Evolutionary conservation across 2,113 vertebrate species (phyloP), one percentile per base, ranked within the genome.

Genomic region (Oryzias curvinotus): DNA sequence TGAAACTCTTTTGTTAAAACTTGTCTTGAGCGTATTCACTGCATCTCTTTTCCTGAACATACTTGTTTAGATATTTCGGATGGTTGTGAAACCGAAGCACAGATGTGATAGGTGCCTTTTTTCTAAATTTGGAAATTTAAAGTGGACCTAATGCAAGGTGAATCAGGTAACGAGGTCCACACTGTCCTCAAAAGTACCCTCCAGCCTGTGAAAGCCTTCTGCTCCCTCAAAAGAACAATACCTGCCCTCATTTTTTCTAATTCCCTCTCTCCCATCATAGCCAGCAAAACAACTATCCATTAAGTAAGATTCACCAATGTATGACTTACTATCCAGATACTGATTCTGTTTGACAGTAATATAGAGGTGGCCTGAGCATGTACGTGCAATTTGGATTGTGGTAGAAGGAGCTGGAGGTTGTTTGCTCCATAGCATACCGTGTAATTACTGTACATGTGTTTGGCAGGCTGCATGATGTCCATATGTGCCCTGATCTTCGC

Each of bases 251-350:
- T 67, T 65, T 65, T 47, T 43, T 17, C 12, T 15, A 54, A 46
- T 25, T 30, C 26, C 14, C 14, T 8, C 30, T 6, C 55, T 30
- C 19, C 21, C 36, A 4, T 18, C 46, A 19, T 49, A 1, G 41
- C 45, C 23, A 59, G 42, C 65, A 73, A 45, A 73, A 56, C 61
- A 47, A 62, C 66, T 57, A 14, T 80, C 66, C 61, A 74, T 84
- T 83, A 65, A 78, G 59, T 49, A n/a, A 13, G 21, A 66, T 46
- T 21, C 47, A 73, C 78, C 58, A 85, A 83, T 88, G 62, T 67
- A 28, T n/a, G n/a, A n/a, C n/a, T 8, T 43, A 57, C 65, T 36
- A 36, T 36, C 36, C 10, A 12, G 10, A 36, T 12, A 36, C 8
- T 36, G 36, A 36, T 36, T 36, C 10, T 36, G 36, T 36, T 36